phyloP scores from a whole-genome alignment of 2,888 invertebrate species.

The Eupithecia tripunctaria region DNA sequence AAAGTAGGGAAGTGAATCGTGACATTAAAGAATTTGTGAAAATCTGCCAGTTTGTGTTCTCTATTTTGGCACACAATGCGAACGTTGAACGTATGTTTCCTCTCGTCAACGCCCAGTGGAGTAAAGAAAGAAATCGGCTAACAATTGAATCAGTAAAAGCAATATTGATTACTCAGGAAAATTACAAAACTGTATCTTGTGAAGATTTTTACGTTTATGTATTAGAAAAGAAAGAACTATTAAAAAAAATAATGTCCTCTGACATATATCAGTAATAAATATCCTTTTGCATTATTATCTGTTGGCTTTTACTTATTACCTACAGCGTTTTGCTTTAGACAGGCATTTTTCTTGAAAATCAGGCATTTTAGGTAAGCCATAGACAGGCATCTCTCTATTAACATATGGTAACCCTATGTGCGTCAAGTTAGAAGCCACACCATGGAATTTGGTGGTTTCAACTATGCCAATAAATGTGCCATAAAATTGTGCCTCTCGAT shows the following conservation, averaged over 20 bases:
- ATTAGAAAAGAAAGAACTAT: slow-evolving; percentile 14
- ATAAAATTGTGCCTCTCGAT: too few relatives aligned
- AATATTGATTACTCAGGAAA: slow-evolving; percentile 24
- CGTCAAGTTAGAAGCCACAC: too few relatives aligned
- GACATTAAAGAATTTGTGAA: too few relatives aligned
- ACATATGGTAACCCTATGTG: too few relatives aligned
- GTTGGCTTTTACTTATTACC: slow-evolving; percentile 28
- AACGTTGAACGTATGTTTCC: background rate
- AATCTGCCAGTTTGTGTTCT: too few relatives aligned
- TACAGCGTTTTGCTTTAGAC: background rate
- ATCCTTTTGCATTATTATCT: slow-evolving; percentile 28
- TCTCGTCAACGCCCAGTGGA: slow-evolving; percentile 28
- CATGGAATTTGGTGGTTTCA: too few relatives aligned
- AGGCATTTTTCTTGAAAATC: too few relatives aligned
- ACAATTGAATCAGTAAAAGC: slow-evolving; percentile 22
- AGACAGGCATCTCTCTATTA: too few relatives aligned
- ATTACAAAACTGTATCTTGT: slow-evolving; percentile 22
- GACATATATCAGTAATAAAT: slow-evolving; percentile 28
- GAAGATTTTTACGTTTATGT: slow-evolving; percentile 25
- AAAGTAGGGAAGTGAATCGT: too few relatives aligned
- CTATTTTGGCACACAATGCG: too few relatives aligned
- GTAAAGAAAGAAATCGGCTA: slow-evolving; percentile 21
- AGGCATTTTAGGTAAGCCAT: too few relatives aligned
- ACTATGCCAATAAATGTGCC: too few relatives aligned
- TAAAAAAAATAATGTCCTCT: slow-evolving; percentile 19